phyloP scores from a whole-genome alignment of 1,140 invertebrate species.

The Zaprionus gabonicus region DNA sequence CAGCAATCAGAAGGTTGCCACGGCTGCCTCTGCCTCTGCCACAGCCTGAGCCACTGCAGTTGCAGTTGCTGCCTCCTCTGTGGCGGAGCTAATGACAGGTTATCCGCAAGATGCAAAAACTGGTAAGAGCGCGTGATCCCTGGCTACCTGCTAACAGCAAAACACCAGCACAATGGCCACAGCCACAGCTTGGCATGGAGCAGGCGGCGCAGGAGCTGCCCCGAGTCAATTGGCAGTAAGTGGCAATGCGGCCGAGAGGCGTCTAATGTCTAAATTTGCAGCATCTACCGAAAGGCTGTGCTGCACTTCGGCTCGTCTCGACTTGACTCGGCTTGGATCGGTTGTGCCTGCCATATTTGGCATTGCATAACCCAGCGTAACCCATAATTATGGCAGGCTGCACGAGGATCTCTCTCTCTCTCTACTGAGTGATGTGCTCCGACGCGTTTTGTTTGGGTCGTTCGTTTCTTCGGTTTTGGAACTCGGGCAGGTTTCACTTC shows the following conservation, averaged over 20 bases:
- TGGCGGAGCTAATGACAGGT: constrained; percentile 74
- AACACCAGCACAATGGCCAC: constrained; percentile 5
- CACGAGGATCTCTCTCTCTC: constrained; percentile 22
- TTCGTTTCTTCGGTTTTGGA: constrained; percentile 11
- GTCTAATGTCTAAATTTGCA: constrained; percentile 81
- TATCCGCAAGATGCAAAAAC: constrained; percentile 74
- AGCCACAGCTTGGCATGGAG: background rate
- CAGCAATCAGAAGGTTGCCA: constrained; percentile 29
- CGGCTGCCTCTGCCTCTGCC: constrained; percentile 30
- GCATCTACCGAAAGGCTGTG: constrained; percentile 17
- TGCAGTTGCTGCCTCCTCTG: constrained; percentile 36
- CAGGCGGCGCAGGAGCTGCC: constrained; percentile 29
- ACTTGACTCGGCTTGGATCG: background rate
- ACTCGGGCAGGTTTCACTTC: constrained; percentile 52
- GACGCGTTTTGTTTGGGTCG: constrained; percentile 68
- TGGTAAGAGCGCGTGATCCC: constrained; percentile 64
- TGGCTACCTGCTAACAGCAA: constrained; percentile 72
- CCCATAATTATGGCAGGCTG: constrained; percentile 52
- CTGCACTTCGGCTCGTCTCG: constrained; percentile 31
- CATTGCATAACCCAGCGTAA: constrained; percentile 75
- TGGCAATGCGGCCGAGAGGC: constrained; percentile 61
- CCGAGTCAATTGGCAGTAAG: constrained; percentile 70
- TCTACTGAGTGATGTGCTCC: constrained; percentile 62
- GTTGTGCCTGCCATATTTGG: constrained; percentile 51
- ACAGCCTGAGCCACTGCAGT: constrained; percentile 21